These are phyloP conservation scores for Fukomys damarensis DNA, from an alignment of 2,113 vertebrate genomes.

Conservation along the genomic window DNA sequence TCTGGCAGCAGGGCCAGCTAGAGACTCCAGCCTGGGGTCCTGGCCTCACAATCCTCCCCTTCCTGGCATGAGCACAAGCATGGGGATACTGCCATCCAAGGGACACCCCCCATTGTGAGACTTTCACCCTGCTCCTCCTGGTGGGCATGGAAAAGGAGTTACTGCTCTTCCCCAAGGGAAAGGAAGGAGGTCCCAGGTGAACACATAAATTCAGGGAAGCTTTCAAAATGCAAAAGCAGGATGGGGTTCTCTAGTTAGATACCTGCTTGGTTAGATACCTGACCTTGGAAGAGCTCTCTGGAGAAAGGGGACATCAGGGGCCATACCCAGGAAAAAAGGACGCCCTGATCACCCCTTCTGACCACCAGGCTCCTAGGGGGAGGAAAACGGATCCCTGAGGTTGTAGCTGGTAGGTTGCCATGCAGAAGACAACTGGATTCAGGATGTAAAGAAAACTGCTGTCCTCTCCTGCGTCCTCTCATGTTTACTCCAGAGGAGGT, in stretches of 20 bases:
- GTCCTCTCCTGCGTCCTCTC: background rate
- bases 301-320: background rate
- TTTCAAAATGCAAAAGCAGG: background rate
- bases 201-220: too few species aligned
- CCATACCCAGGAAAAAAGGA: background rate
- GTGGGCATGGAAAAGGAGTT: background rate
- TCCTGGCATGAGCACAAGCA: background rate
- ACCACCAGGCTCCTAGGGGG: background rate
- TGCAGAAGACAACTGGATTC: background rate
- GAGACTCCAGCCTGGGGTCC: background rate
- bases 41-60: fast-evolving
- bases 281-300: background rate
- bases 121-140: background rate
- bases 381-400: background rate
- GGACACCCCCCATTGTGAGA: background rate
- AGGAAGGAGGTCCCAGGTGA: background rate
- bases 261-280: background rate
- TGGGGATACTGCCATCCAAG: background rate
- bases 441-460: background rate
- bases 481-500: background rate
- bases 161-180: background rate
- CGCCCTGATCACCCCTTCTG: background rate
- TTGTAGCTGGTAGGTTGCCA: background rate
- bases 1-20: background rate
- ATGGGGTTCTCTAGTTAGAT: background rate